A percentile compares a stretch with the other conserved stretches of the same genome.
phyloP scores from a whole-genome alignment of 2,888 invertebrate species.

The Drosophila emarginata region DNA sequence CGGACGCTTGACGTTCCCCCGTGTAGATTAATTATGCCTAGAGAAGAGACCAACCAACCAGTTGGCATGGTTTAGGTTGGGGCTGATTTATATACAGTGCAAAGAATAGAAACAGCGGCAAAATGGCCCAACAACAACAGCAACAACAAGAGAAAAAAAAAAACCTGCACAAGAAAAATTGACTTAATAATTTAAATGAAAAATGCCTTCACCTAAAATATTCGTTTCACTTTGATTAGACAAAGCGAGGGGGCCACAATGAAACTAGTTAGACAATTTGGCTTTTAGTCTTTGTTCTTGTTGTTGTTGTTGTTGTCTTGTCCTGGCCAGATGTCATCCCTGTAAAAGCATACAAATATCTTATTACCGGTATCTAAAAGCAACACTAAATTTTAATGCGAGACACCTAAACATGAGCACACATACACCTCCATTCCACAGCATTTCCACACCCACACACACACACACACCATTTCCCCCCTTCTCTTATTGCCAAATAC shows the following conservation, averaged over 20 bases:
- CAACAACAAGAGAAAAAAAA: background rate
- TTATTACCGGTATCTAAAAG: constrained; percentile 67
- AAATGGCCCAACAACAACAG: background rate
- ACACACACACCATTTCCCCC: background rate
- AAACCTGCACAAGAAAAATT: constrained; percentile 26
- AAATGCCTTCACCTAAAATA: constrained; percentile 21
- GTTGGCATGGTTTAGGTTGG: background rate
- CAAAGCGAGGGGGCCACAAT: background rate
- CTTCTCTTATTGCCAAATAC: no score
- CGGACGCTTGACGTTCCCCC: constrained; percentile 34
- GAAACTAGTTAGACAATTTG: constrained; percentile 10
- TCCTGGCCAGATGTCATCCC: constrained; percentile 40
- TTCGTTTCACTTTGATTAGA: constrained; percentile 5
- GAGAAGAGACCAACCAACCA: constrained; percentile 13
- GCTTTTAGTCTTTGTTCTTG: constrained; percentile 1
- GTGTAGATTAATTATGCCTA: constrained; percentile 56
- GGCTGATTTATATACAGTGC: constrained; percentile 9
- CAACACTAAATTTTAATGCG: constrained; percentile 68
- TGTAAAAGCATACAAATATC: constrained; percentile 65
- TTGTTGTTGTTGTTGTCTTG: constrained; percentile 28
- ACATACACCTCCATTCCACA: background rate
- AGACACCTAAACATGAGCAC: constrained; percentile 26
- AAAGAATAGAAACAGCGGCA: constrained; percentile 18
- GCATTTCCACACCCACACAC: no score
- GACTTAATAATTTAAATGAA: constrained; percentile 61